These are phyloP conservation scores for Montipora sp. DNA, from an alignment of 64 coral and sea anemone species.

Conservation along the genomic window DNA sequence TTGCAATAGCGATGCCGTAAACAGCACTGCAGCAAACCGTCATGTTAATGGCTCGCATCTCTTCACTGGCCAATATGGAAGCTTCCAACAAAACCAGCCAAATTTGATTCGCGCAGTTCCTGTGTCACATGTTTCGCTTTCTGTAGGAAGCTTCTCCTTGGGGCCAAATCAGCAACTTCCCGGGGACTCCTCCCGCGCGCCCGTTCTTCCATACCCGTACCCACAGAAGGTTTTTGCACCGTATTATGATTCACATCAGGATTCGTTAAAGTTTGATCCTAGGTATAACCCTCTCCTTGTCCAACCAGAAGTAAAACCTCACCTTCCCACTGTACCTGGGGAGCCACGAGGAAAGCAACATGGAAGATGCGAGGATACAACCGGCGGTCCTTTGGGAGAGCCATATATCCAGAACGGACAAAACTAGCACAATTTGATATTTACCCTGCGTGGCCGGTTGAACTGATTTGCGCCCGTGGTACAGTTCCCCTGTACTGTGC, in stretches of 20 bases:
- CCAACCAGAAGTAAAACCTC: constrained; percentile 25
- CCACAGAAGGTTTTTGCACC: background rate
- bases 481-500: too few species aligned
- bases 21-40: background rate
- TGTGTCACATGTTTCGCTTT: background rate
- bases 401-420: background rate
- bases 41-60: background rate
- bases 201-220: background rate
- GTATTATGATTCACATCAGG: background rate
- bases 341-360: background rate
- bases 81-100: background rate
- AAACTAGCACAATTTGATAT: background rate
- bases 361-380: background rate
- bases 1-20: background rate
- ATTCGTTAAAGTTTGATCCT: background rate
- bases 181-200: background rate
- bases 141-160: background rate
- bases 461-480: too few species aligned
- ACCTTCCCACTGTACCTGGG: constrained; percentile 7
- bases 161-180: background rate
- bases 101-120: background rate
- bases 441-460: too few species aligned
- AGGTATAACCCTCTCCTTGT: background rate
- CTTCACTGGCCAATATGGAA: background rate
- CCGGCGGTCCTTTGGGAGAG: background rate